Base-by-base conservation (phyloP, 2,797 vertebrate genomes). In the Helostoma temminkii region DNA sequence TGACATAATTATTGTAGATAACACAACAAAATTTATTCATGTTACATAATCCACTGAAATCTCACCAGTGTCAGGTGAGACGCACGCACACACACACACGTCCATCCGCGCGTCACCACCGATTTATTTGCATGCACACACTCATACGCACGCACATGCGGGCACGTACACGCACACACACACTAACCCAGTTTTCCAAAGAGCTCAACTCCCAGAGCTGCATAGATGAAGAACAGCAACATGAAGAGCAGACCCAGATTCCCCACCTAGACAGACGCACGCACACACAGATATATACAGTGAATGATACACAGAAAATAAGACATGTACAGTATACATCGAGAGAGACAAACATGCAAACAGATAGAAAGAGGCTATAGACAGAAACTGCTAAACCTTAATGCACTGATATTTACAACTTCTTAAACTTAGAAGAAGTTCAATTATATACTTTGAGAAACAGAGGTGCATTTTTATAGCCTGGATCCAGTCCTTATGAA, bases 191-290 rank as follows among this genome's bases (percentile, higher is more conserved):
- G 94, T 92, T 97, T 97, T 91, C 97, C 97, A 74, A 98, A 99
- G 89, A 99, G 88, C 93, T 98, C 97, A 91, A 99, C 97, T 94
- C 97, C 97, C 92, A 99, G 95, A 89, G 97, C 97, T 84, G 97
- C 97, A 91, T 98, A 99, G 95, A 98, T 99, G 95, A 98, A 99
- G 95, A 99, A 99, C 93, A 99, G 96, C 93, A 99, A 96, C 96
- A 98, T 98, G 86, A 99, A 99, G 94, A 99, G 96, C 77, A 99
- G 96, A 89, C 97, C 97, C 86, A 99, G 96, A 94, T 99, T 99
- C 92, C 97, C 97, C 92, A 99, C 97, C 97, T 98, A 93, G 92
- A 94, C 90, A 87, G 73, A 88, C 82, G 83, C 77, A 76, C 57
- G 64, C 68, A 91, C 77, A 81, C 58, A 81, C 80, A 92, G 76